Evolutionary conservation across 2,888 invertebrate species (phyloP).

Genomic region (Apeira syringaria): DNA sequence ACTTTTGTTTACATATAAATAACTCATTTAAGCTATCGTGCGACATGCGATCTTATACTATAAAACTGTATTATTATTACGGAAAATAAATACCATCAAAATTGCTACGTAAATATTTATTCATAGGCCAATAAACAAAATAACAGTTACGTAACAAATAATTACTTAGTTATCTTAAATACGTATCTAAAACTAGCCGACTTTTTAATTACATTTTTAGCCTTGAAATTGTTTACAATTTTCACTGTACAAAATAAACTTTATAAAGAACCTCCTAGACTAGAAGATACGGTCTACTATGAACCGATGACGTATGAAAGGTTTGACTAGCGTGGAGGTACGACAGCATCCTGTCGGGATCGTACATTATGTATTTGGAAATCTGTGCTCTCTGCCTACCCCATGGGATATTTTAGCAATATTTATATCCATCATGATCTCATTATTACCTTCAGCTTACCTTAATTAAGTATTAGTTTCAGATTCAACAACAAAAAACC

Average conservation of each 20-base stretch:
- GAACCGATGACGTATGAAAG: too few relatives aligned
- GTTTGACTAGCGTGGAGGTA: too few relatives aligned
- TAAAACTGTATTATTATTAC: conserved; percentile 17
- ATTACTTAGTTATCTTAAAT: conserved; percentile 21
- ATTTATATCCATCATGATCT: too few relatives aligned
- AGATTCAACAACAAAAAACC: too few relatives aligned
- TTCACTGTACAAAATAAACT: conserved; percentile 5
- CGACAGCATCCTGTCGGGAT: too few relatives aligned
- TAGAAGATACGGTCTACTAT: too few relatives aligned
- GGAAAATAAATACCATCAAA: conserved; percentile 16
- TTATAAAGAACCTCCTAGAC: too few relatives aligned
- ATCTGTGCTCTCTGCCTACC: too few relatives aligned
- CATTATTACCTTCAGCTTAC: too few relatives aligned
- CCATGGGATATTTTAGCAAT: too few relatives aligned
- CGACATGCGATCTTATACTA: conserved; percentile 19
- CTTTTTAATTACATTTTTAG: conserved; percentile 21
- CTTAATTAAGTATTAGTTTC: too few relatives aligned
- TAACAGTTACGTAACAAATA: conserved; percentile 21
- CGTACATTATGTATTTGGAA: too few relatives aligned
- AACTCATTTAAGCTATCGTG: conserved; percentile 17
- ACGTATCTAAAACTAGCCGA: conserved; percentile 14
- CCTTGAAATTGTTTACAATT: conserved; percentile 36
- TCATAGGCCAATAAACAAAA: conserved; percentile 20
- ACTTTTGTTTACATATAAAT: conserved; percentile 9
- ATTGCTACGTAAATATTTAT: conserved; percentile 12